Percentiles rank a stretch among this genome's conserved stretches.
Conservation (phyloP, 2,888 invertebrate genomes). For the Tetragonisca angustula region DNA sequence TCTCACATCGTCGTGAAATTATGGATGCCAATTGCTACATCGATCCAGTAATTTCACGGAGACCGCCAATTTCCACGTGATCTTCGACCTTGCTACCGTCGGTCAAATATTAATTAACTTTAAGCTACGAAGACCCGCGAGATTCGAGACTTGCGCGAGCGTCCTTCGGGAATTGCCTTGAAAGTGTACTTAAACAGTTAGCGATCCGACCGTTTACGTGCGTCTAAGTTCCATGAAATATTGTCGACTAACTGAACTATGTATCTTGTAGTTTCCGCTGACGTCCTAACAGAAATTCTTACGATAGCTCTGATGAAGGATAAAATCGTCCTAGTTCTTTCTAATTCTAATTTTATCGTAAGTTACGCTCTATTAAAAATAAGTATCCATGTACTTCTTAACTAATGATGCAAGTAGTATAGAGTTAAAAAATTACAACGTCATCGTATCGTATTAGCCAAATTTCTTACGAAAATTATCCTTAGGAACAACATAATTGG, state of each 20-base stretch:
- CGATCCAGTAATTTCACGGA: conserved; percentile 72
- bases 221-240: conserved; percentile 4
- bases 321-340: too few species aligned
- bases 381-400: too few species aligned
- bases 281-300: too few species aligned
- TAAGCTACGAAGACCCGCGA: conserved; percentile 68
- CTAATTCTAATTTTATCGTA: too few species aligned
- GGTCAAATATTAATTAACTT: conserved; percentile 74
- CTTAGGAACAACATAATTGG: background rate
- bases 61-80: conserved; percentile 72
- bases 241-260: background rate
- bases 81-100: conserved; percentile 42
- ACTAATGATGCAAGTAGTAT: too few species aligned
- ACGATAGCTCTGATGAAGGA: too few species aligned
- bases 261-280: background rate
- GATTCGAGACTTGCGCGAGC: conserved; percentile 49
- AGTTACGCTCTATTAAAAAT: too few species aligned
- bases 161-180: conserved; percentile 55
- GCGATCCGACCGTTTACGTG: conserved; percentile 42
- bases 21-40: conserved; percentile 72
- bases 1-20: conserved; percentile 61
- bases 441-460: background rate
- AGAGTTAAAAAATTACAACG: too few species aligned
- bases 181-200: conserved; percentile 48
- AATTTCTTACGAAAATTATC: conserved; percentile 27